A percentile compares a stretch with the other conserved stretches of the same genome.
Conservation (phyloP, 1,140 invertebrate species). For the Brachystomella parvula region DNA sequence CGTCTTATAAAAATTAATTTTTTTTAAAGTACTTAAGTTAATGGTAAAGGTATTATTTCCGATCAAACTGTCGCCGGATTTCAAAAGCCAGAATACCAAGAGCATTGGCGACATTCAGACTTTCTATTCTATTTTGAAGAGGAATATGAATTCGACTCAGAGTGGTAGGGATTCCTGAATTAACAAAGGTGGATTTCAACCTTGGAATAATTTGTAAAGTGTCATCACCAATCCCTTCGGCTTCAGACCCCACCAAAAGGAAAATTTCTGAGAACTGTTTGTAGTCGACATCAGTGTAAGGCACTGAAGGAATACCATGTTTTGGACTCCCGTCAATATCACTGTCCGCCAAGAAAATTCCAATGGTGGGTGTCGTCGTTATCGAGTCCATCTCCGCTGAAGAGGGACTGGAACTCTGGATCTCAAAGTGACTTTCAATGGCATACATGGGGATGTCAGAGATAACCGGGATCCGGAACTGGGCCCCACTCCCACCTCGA, state of each 20-base stretch:
- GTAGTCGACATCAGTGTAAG: constrained; percentile 58
- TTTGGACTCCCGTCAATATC: not conserved
- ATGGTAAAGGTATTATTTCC: not conserved
- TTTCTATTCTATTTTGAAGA: constrained; percentile 65
- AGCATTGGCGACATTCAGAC: constrained; percentile 74
- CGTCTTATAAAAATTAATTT: not conserved
- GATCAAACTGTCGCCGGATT: constrained; percentile 58
- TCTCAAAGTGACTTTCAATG: constrained; percentile 43
- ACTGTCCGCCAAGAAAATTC: constrained; percentile 28
- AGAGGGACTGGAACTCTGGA: not conserved
- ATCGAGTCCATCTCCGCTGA: not conserved
- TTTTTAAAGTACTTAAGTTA: not conserved
- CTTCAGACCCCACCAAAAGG: constrained; percentile 80
- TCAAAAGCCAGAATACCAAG: constrained; percentile 76
- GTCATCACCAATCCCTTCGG: constrained; percentile 64
- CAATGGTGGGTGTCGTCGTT: constrained; percentile 1
- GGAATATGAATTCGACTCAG: constrained; percentile 63
- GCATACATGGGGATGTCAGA: constrained; percentile 57
- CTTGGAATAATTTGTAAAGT: constrained; percentile 49
- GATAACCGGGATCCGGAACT: constrained; percentile 66
- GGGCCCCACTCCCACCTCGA: constrained; percentile 67
- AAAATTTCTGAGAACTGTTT: constrained; percentile 48
- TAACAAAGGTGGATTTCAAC: not conserved
- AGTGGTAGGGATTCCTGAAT: not conserved
- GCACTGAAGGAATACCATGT: constrained; percentile 48